Percentiles rank a stretch among this genome's conserved stretches.
Conservation (phyloP, 53 echinoderm and acorn worm genomes). For the Echinarachnius parma region DNA sequence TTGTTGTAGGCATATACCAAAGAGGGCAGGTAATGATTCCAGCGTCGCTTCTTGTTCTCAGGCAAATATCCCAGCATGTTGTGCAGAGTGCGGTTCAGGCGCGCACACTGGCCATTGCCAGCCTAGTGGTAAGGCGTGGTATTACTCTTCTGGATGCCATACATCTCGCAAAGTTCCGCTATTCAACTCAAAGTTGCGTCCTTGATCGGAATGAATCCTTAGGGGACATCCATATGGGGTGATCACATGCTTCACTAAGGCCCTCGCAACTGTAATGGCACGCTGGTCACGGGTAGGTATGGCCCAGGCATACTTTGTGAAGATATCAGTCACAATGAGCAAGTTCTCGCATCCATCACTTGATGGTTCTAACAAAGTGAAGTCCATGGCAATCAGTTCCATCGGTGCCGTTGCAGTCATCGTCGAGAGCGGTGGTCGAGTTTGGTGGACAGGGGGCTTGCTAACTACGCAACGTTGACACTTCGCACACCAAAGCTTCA, state of each 20-base stretch:
- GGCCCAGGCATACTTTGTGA: slow-evolving; percentile 37
- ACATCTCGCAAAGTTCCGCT: slow-evolving; percentile 30
- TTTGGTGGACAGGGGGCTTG: slow-evolving; percentile 31
- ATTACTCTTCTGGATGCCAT: neutral
- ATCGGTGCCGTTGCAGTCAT: slow-evolving; percentile 29
- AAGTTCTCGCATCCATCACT: slow-evolving; percentile 23
- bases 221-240: slow-evolving; percentile 32
- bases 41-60: slow-evolving; percentile 8
- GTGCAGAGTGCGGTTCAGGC: slow-evolving; percentile 28
- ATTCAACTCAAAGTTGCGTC: slow-evolving; percentile 31
- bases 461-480: slow-evolving; percentile 13
- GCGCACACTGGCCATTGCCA: neutral
- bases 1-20: slow-evolving; percentile 3
- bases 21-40: slow-evolving; percentile 13
- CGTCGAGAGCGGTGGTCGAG: slow-evolving; percentile 15
- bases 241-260: slow-evolving; percentile 30
- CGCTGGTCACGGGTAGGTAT: slow-evolving; percentile 20
- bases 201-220: slow-evolving; percentile 39
- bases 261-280: slow-evolving; percentile 20
- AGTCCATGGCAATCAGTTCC: slow-evolving; percentile 34
- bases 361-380: slow-evolving; percentile 30
- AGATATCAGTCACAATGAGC: slow-evolving; percentile 24
- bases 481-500: slow-evolving; percentile 6
- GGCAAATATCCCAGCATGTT: slow-evolving; percentile 24
- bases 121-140: neutral